phyloP scores from a whole-genome alignment of 2,113 vertebrate genomes.

The Trogon surrucura region DNA sequence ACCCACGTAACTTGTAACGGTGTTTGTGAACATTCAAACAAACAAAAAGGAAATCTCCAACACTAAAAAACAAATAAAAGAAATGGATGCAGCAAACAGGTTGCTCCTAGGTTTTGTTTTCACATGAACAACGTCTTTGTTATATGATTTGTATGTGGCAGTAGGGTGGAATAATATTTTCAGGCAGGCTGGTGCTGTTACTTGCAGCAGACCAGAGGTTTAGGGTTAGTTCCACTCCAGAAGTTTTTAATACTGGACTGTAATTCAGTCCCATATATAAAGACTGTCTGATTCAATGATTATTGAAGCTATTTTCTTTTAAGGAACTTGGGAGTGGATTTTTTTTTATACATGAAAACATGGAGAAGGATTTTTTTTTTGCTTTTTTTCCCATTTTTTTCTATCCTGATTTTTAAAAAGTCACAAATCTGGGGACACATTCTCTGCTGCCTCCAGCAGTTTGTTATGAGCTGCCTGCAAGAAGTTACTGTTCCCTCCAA shows the following conservation, averaged over 20 bases:
- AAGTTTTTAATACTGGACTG: constrained; percentile 3
- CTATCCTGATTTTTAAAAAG: neutral
- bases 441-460: neutral
- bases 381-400: neutral
- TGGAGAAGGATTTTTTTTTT: neutral
- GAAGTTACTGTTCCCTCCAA: neutral
- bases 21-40: neutral
- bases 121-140: neutral
- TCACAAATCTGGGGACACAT: neutral
- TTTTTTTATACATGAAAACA: neutral
- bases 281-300: constrained; percentile 1
- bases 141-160: neutral
- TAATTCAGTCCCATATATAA: constrained; percentile 33
- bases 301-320: constrained; percentile 18
- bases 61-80: neutral
- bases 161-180: constrained; percentile 4
- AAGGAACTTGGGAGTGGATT: neutral
- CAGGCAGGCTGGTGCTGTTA: neutral
- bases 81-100: neutral
- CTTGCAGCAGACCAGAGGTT: constrained; percentile 23
- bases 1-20: neutral
- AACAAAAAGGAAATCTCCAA: neutral
- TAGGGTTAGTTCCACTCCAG: constrained; percentile 14
- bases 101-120: constrained; percentile 13
- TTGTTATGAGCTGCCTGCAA: neutral